These are phyloP conservation scores for Crotophaga sulcirostris DNA, from an alignment of 2,113 vertebrate species.

Conservation along the genomic window DNA sequence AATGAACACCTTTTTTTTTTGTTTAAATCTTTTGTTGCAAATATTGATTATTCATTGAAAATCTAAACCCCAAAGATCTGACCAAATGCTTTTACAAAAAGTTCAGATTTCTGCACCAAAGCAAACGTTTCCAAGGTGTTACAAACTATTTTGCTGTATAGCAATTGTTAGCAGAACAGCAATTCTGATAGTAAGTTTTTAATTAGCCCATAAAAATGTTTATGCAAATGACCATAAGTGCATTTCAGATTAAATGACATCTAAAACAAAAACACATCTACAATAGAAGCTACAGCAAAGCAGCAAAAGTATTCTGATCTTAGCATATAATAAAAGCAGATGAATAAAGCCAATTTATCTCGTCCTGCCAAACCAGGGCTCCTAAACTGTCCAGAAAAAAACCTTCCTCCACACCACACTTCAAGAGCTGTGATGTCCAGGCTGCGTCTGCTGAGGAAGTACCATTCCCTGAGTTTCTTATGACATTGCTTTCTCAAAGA, in stretches of 20 bases:
- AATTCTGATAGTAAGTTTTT: neutral
- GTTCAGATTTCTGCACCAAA: neutral
- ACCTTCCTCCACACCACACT: neutral
- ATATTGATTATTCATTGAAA: constrained; percentile 31
- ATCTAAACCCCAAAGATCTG: neutral
- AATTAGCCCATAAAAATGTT: neutral
- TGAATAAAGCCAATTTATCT: neutral
- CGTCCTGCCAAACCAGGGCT: neutral
- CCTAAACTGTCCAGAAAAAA: neutral
- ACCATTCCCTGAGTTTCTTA: neutral
- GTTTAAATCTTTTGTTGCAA: neutral
- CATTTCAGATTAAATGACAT: neutral
- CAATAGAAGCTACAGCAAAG: neutral
- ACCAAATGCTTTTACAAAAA: neutral
- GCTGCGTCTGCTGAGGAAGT: neutral
- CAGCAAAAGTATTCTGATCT: neutral
- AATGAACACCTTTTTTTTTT: neutral
- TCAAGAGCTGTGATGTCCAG: neutral
- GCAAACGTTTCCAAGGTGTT: neutral
- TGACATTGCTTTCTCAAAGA: neutral
- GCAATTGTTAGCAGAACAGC: neutral
- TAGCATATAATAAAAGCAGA: neutral
- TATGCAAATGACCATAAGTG: neutral
- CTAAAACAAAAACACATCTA: neutral
- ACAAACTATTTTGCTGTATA: neutral